Conservation (phyloP, 2,888 invertebrate genomes). For the Scotopteryx bipunctaria region DNA sequence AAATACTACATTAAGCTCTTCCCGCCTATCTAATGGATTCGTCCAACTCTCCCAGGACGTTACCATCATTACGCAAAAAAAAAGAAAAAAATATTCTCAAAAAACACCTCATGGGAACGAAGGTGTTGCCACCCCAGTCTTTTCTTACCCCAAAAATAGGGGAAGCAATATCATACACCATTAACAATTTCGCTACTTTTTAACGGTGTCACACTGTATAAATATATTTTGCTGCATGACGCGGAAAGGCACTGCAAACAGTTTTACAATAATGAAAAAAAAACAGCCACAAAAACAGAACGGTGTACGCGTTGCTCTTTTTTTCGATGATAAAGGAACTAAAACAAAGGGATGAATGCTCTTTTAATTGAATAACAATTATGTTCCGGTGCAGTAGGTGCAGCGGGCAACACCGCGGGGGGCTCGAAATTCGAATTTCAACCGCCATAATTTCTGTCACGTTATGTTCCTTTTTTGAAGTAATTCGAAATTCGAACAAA, state of each 20-base stretch:
- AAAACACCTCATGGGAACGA: constrained; percentile 78
- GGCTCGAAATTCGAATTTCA: constrained; percentile 63
- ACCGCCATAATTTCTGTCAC: constrained; percentile 71
- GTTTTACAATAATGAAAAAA: constrained; percentile 12
- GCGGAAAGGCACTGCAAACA: constrained; percentile 20
- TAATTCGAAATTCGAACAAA: constrained; percentile 78
- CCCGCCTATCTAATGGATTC: constrained; percentile 82
- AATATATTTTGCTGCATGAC: constrained; percentile 50
- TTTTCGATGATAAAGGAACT: constrained; percentile 13
- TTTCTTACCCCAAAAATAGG: constrained; percentile 78
- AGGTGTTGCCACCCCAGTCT: constrained; percentile 80
- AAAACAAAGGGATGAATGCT: constrained; percentile 49
- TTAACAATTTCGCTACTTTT: constrained; percentile 83
- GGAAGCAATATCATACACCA: constrained; percentile 85
- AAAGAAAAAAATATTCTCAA: constrained; percentile 62
- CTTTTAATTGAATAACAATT: constrained; percentile 72
- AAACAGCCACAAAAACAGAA: constrained; percentile 21
- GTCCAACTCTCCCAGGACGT: constrained; percentile 80
- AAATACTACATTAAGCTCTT: constrained; percentile 75
- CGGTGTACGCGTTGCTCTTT: constrained; percentile 25
- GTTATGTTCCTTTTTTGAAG: constrained; percentile 75
- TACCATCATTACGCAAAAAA: constrained; percentile 78
- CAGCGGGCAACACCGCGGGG: constrained; percentile 61
- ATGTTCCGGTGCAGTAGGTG: constrained; percentile 50
- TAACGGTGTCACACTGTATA: constrained; percentile 80